Evolutionary conservation across 2,113 vertebrate species (phyloP), one percentile per base, ranked within the genome.

Genomic region (Chionomys nivalis): DNA sequence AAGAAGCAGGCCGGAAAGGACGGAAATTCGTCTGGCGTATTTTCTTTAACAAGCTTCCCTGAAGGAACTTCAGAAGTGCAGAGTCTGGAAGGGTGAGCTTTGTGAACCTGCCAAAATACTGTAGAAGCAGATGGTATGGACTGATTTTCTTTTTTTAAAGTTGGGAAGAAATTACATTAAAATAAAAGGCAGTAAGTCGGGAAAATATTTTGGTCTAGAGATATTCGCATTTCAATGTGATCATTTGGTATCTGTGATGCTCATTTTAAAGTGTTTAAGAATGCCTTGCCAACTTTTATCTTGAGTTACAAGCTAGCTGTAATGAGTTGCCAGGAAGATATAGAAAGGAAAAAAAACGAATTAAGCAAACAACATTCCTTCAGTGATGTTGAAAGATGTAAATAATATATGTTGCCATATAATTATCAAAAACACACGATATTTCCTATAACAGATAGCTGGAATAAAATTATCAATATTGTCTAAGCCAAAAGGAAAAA

Each of bases 1-100:
- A 95, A 96, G 90, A 95, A 97, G 91, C 16, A 72, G 85, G 31
- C 39, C 85, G 24, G 31, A 52, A 89, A n/a, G 28, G 75, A 88
- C 73, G 89, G 75, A 96, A 93, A 93, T n/a, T 96, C 78, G 90
- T 96, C 81, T 58, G 78, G 65, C 26, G 95, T 91, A 39, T 95
- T 96, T 94, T 96, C 76, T 97, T 96, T 87, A 91, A 81, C 65
- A 94, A 88, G 96, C 36, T 61, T 91, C 36, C 36, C 72, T 76
- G 86, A 61, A 83, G 39, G 44, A 93, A 83, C 87, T 97, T 97
- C 78, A 92, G 93, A 96, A 94, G 36, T 72, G 13, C 24, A 68
- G 72, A 87, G 39, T 90, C 91, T 95, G 81, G 70, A 86, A 87
- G 63, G 87, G 87, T n/a, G 73, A 89, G 75, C 36, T 61, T 96